A percentile compares a stretch with the other conserved stretches of the same genome.
Conservation (phyloP, 2,797 vertebrate species). For the Melanogrammus aeglefinus region DNA sequence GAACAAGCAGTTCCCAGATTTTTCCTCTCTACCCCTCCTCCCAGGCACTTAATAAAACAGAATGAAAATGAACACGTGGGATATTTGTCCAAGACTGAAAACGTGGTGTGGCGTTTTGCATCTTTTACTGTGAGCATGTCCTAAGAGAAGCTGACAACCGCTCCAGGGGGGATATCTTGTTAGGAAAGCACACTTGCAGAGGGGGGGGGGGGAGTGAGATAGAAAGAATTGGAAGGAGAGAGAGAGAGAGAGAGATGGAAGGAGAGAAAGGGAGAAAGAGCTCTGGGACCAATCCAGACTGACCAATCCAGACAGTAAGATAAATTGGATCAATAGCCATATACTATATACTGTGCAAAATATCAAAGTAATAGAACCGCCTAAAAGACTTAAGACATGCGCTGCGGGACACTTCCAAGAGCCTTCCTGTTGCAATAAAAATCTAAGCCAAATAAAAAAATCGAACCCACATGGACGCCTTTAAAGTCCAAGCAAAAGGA, state of each 20-base stretch:
- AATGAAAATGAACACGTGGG: constrained; percentile 17
- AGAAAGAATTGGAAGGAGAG: constrained; percentile 13
- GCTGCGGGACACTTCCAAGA: constrained; percentile 19
- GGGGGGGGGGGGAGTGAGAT: neutral
- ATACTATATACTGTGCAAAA: no score
- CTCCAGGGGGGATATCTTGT: constrained; percentile 62
- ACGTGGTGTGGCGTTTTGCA: constrained; percentile 67
- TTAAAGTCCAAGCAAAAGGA: neutral
- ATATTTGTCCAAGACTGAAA: constrained; percentile 48
- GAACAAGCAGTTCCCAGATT: neutral
- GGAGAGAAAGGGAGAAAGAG: constrained; percentile 37
- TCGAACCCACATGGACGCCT: neutral
- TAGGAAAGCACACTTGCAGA: constrained; percentile 47
- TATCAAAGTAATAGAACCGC: no score
- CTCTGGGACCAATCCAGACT: constrained; percentile 45
- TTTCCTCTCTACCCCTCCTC: neutral
- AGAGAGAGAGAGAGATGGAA: constrained; percentile 17
- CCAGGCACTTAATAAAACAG: neutral
- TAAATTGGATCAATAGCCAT: neutral
- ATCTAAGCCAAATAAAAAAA: neutral
- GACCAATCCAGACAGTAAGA: neutral
- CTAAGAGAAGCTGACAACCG: constrained; percentile 68
- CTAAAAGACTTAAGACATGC: constrained; percentile 39
- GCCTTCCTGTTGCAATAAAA: neutral
- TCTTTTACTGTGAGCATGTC: constrained; percentile 62